A percentile compares a stretch with the other conserved stretches of the same genome.
These are phyloP conservation scores for Kuschelorhynchus macadamiae DNA, from an alignment of 2,888 invertebrate species.

Conservation along the genomic window DNA sequence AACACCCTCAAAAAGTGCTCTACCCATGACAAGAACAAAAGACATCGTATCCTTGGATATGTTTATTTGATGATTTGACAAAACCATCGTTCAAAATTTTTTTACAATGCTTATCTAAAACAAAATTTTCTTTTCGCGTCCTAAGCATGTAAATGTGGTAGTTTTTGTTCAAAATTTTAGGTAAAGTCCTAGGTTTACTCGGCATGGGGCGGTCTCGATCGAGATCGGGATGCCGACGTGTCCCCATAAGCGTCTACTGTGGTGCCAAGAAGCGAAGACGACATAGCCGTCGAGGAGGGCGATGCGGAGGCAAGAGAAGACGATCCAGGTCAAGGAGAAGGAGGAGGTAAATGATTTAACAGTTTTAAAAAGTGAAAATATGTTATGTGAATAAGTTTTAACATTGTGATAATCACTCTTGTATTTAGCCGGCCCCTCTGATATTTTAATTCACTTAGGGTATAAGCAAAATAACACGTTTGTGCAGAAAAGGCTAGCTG, in stretches of 20 bases:
- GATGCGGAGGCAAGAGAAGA: background rate
- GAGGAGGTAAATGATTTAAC: background rate
- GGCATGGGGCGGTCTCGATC: slow-evolving; percentile 24
- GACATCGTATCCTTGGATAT: slow-evolving; percentile 8
- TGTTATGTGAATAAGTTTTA: too few relatives aligned
- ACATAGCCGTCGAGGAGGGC: background rate
- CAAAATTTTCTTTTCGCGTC: background rate
- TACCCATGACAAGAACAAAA: slow-evolving; percentile 20
- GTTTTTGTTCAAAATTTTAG: slow-evolving; percentile 15
- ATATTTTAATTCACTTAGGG: too few relatives aligned
- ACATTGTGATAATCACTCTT: too few relatives aligned
- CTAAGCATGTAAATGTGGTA: slow-evolving; percentile 10
- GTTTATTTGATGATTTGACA: slow-evolving; percentile 10
- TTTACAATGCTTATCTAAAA: slow-evolving; percentile 3
- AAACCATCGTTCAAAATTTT: slow-evolving; percentile 11
- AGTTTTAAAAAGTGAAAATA: too few relatives aligned
- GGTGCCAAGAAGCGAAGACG: background rate
- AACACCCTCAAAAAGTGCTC: slow-evolving; percentile 11
- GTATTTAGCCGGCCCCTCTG: too few relatives aligned
- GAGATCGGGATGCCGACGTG: slow-evolving; percentile 22
- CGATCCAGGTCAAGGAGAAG: slow-evolving; percentile 4
- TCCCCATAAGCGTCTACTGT: slow-evolving; percentile 31
- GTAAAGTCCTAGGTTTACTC: background rate
- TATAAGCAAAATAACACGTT: too few relatives aligned
- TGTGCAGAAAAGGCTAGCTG: too few relatives aligned